Evolutionary conservation across 37 sponge, comb jelly and placozoan species (phyloP).

Genomic region (Crambe crambe): DNA sequence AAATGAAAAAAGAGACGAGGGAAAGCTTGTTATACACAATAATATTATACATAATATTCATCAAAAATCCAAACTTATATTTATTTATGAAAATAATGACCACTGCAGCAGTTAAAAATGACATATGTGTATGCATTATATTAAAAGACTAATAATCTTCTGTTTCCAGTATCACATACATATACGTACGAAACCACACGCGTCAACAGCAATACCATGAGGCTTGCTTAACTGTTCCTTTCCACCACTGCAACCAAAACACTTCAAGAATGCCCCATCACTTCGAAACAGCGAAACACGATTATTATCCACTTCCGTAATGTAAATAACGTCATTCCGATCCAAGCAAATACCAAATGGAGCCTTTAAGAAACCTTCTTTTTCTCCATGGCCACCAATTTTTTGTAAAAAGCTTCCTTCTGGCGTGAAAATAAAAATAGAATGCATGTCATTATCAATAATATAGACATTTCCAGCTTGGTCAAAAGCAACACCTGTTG

Average conservation of each 20-base stretch:
- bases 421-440: background rate
- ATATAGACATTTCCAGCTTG: background rate
- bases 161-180: too few species aligned
- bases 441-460: background rate
- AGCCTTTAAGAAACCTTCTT: background rate
- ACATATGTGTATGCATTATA: too few species aligned
- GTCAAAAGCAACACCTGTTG: background rate
- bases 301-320: background rate
- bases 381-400: background rate
- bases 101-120: too few species aligned
- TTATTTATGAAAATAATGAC: too few species aligned
- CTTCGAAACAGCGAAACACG: background rate
- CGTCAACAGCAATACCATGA: too few species aligned
- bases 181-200: too few species aligned
- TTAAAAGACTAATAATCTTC: background rate
- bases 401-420: background rate
- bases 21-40: too few species aligned
- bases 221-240: too few species aligned
- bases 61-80: too few species aligned
- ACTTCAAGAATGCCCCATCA: background rate
- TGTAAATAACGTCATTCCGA: background rate
- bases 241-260: too few species aligned
- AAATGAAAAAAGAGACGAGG: background rate
- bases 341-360: background rate
- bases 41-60: too few species aligned